Base-by-base conservation (phyloP, 1,140 invertebrate species). In the Lasaia peninsularis region DNA sequence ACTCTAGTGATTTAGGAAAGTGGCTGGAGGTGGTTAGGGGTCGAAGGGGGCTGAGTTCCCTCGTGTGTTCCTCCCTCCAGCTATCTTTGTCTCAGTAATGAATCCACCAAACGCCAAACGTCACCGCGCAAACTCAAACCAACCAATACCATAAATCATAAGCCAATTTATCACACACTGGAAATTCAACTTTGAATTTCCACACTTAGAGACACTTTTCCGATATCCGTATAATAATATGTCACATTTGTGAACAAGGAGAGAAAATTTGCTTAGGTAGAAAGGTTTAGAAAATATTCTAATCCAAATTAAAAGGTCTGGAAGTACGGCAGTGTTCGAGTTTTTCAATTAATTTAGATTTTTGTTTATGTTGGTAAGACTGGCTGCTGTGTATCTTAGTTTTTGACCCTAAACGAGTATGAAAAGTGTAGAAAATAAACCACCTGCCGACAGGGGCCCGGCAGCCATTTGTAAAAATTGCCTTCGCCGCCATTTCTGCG, bases 381-480 rank as follows among this genome's bases (percentile, higher is more conserved):
- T 3, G 11, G 18, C 18, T 6, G 14, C n/a, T 52, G 28, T 16
- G 28, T 51, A 5, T 24, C 40, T 66, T 63, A 63, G 61, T 60
- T 59, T 60, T 58, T 54, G 54, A 68, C 67, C 70, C 68, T 58
- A 67, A 58, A 53, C 49, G 66, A 48, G 31, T 67, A 63, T 73
- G 67, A 78, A 75, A 76, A 72, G 72, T 62, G 57, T 65, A 74
- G 69, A 75, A 73, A 78, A 76, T 69, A 75, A 79, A 73, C 68
- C 73, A 80, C 72, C 72, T 77, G 76, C 73, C 66, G 69, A 64
- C 68, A 67, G 72, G 70, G 65, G 63, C 66, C 61, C 80, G 81
- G 84, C 84, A 79, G 84, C 82, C 84, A 86, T 86, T 85, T 87
- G 80, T 84, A 87, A 87, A 85, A 85, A 81, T 83, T 78, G 75